phyloP scores from a whole-genome alignment of 2,797 vertebrate species.

The Cuculus canorus region DNA sequence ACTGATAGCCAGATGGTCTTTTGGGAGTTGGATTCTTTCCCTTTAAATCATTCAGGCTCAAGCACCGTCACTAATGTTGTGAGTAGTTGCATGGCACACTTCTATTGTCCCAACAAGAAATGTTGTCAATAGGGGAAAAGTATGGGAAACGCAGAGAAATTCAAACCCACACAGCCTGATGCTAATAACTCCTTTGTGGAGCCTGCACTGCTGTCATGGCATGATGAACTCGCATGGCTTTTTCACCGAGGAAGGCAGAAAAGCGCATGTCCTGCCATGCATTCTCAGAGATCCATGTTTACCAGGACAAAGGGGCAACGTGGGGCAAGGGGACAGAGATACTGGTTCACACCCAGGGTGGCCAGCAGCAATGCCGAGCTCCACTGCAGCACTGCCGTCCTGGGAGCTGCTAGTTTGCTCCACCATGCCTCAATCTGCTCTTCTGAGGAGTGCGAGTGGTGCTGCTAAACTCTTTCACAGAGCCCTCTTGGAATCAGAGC shows the following conservation, averaged over 20 bases:
- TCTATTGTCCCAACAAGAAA: constrained; percentile 66
- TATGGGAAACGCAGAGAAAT: constrained; percentile 74
- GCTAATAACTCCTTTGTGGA: constrained; percentile 70
- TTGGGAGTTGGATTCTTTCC: constrained; percentile 76
- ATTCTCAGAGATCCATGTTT: not conserved
- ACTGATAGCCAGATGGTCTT: constrained; percentile 82
- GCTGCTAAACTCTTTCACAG: not conserved
- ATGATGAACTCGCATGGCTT: constrained; percentile 32
- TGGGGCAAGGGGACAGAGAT: not conserved
- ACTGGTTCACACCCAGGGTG: rapidly evolving
- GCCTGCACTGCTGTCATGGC: constrained; percentile 23
- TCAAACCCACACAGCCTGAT: constrained; percentile 66
- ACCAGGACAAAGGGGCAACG: not conserved
- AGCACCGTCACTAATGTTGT: constrained; percentile 75
- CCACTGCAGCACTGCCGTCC: not conserved
- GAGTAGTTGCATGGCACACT: constrained; percentile 77
- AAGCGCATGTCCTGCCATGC: not conserved
- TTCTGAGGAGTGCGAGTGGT: not conserved
- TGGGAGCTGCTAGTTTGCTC: not conserved
- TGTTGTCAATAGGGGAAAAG: constrained; percentile 64
- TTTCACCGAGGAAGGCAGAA: not conserved
- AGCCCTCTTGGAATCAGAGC: not conserved
- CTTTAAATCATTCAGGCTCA: constrained; percentile 75
- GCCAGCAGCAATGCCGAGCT: not conserved
- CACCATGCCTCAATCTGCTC: not conserved